Conservation (phyloP, 1,140 invertebrate genomes). For the Nebria ingens region DNA sequence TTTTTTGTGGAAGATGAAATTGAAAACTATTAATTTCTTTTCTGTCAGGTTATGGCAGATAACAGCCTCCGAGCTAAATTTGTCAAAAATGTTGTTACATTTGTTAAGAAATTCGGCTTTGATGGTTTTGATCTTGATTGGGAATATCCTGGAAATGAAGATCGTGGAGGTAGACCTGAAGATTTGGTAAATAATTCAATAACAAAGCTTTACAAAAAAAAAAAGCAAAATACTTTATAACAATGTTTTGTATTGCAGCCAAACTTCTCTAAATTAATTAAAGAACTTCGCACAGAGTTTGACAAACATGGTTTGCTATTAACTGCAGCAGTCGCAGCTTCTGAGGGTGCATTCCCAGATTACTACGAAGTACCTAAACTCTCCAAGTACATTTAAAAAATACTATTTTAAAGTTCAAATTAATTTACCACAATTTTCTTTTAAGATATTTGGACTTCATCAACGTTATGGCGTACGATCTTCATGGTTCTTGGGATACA, state of each 20-base stretch:
- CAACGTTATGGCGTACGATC: constrained; percentile 58
- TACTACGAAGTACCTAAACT: constrained; percentile 48
- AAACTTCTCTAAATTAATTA: constrained; percentile 39
- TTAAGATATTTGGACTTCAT: constrained; percentile 47
- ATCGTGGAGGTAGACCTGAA: constrained; percentile 28
- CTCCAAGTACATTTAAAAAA: constrained; percentile 24
- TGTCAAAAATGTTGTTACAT: constrained; percentile 33
- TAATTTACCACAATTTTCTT: constrained; percentile 45
- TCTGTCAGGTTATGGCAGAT: constrained; percentile 10
- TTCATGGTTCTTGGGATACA: constrained; percentile 51
- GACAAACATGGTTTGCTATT: constrained; percentile 39
- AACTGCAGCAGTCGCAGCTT: constrained; percentile 49
- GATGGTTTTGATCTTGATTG: constrained; percentile 51
- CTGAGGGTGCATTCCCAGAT: constrained; percentile 36
- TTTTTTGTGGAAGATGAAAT: too few species aligned
- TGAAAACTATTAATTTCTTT: background rate
- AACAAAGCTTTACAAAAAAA: too few species aligned
- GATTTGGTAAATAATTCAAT: too few species aligned
- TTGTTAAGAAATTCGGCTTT: constrained; percentile 37
- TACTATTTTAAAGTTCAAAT: constrained; percentile 45
- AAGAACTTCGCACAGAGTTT: constrained; percentile 39
- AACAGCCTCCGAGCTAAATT: constrained; percentile 21
- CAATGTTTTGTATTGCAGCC: too few species aligned
- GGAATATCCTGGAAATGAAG: constrained; percentile 42
- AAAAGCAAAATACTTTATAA: too few species aligned